Percentiles rank a stretch among this genome's conserved stretches.
phyloP scores from a whole-genome alignment of 2,888 invertebrate genomes.

The Metopia argyrocephala region DNA sequence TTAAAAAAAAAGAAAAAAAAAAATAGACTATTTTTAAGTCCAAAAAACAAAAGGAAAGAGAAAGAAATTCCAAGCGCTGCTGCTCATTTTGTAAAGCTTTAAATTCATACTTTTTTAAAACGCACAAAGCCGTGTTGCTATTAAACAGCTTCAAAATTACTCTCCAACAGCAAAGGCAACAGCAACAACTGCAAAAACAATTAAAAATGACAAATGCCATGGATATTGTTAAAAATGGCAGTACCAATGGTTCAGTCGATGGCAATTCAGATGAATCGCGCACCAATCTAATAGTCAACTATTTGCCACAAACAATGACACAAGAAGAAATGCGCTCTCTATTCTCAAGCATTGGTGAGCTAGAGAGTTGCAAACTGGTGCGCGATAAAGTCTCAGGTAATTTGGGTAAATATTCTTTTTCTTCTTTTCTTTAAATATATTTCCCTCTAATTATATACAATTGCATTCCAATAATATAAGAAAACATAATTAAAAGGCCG shows the following conservation, averaged over 20 bases:
- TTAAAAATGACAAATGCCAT: slow-evolving; percentile 78
- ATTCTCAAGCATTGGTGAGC: slow-evolving; percentile 96
- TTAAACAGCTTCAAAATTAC: slow-evolving; percentile 67
- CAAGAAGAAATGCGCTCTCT: slow-evolving; percentile 97
- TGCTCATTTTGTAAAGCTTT: neutral
- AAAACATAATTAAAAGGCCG: too few species aligned
- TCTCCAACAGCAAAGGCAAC: slow-evolving; percentile 64
- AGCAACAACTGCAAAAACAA: slow-evolving; percentile 52
- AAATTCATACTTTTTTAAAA: neutral
- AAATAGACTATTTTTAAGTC: neutral
- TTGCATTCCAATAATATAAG: too few species aligned
- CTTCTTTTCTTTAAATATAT: slow-evolving; percentile 43
- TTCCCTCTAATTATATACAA: too few species aligned
- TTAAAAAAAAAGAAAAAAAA: slow-evolving; percentile 52
- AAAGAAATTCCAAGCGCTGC: too few species aligned
- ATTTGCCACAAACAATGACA: slow-evolving; percentile 94
- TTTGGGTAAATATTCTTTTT: slow-evolving; percentile 74
- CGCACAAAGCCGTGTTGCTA: neutral
- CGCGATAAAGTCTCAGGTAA: slow-evolving; percentile 96
- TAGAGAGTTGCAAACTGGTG: slow-evolving; percentile 98
- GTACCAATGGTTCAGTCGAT: slow-evolving; percentile 77
- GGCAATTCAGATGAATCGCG: slow-evolving; percentile 95
- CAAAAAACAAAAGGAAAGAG: slow-evolving; percentile 65
- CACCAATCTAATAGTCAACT: slow-evolving; percentile 96
- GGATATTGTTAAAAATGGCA: slow-evolving; percentile 90